phyloP scores from a whole-genome alignment of 2,113 vertebrate genomes.

The Cyphotilapia sp. region DNA sequence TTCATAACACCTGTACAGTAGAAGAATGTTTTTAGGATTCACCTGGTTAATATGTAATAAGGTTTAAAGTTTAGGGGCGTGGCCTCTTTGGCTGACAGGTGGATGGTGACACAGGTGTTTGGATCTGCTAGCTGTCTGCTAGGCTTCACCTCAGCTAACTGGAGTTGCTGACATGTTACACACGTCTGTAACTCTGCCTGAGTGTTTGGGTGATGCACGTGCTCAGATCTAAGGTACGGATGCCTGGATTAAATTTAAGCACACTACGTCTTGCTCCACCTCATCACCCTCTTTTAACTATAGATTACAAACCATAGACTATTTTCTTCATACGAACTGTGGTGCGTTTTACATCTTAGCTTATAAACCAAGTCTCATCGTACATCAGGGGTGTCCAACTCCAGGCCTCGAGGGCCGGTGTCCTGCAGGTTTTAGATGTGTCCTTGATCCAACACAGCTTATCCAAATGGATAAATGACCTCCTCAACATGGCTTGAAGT shows the following conservation, averaged over 20 bases:
- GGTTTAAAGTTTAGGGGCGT: background rate
- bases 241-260: background rate
- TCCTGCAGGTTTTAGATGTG: background rate
- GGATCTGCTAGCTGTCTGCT: background rate
- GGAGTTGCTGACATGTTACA: background rate
- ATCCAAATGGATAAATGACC: accelerated
- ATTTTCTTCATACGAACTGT: background rate
- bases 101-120: background rate
- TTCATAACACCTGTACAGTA: accelerated
- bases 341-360: background rate
- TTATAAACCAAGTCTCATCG: background rate
- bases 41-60: background rate
- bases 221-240: background rate
- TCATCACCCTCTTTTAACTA: background rate
- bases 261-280: background rate
- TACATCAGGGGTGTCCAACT: background rate
- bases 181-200: background rate
- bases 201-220: background rate
- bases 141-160: background rate
- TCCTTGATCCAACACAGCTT: background rate
- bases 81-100: background rate
- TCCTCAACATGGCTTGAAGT: accelerated
- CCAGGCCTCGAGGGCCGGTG: background rate
- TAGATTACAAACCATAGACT: background rate
- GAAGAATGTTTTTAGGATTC: background rate